These are phyloP conservation scores for Bubalus kerabau DNA, from an alignment of 2,113 vertebrate species.

Conservation along the genomic window DNA sequence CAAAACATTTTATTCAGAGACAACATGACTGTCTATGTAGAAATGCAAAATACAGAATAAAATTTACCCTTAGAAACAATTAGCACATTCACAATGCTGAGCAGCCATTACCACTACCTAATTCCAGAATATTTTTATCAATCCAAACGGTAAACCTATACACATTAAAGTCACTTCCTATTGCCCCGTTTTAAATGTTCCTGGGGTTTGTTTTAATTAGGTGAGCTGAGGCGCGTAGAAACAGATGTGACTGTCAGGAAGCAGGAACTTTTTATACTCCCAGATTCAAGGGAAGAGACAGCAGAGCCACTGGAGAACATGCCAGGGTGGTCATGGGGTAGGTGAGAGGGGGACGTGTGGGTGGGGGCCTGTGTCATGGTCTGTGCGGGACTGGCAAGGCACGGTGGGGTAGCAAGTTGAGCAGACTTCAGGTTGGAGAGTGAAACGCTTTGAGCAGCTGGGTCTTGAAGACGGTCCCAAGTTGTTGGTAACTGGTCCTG, in stretches of 20 bases:
- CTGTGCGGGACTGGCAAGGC: neutral
- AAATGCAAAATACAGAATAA: neutral
- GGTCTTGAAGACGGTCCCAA: neutral
- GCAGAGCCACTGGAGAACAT: neutral
- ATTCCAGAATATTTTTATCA: neutral
- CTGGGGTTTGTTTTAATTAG: neutral
- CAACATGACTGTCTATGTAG: neutral
- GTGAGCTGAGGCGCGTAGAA: neutral
- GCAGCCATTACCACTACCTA: neutral
- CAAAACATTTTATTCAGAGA: neutral
- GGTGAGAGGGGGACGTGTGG: neutral
- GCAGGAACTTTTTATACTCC: neutral
- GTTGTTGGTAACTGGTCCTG: too few species aligned
- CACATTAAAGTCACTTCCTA: neutral
- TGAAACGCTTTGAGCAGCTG: neutral
- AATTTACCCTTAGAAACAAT: neutral
- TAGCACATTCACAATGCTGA: neutral
- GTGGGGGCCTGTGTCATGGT: neutral
- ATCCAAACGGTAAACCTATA: neutral
- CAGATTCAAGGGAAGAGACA: neutral
- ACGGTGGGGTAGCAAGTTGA: rapidly evolving
- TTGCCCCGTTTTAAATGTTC: neutral
- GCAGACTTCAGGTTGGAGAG: rapidly evolving
- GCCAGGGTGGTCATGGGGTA: neutral
- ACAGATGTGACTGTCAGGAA: neutral